Evolutionary conservation across 2,797 vertebrate species (phyloP).

Genomic region (Phalloptychus januarius): DNA sequence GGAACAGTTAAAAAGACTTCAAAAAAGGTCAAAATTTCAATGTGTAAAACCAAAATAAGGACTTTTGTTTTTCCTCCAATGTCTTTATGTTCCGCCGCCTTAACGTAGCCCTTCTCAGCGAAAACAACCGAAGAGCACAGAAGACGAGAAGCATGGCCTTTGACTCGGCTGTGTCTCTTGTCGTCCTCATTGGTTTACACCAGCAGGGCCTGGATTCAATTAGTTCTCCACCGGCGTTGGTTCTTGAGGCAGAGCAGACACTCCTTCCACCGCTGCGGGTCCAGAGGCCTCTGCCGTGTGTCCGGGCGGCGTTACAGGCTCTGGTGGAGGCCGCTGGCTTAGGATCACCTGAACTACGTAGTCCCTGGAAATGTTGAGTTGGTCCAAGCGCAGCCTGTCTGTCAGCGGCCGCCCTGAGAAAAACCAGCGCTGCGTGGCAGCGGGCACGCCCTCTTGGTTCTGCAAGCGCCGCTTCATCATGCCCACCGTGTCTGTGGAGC

Average conservation of each 20-base stretch:
- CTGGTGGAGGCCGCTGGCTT: slow-evolving; percentile 86
- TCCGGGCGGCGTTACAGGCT: slow-evolving; percentile 39
- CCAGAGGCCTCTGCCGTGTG: slow-evolving; percentile 46
- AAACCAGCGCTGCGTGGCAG: slow-evolving; percentile 93
- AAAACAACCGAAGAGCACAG: slow-evolving; percentile 28
- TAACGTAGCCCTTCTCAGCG: slow-evolving; percentile 35
- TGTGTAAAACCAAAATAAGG: slow-evolving; percentile 65
- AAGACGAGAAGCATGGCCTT: slow-evolving; percentile 15
- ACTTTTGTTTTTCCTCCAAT: slow-evolving; percentile 62
- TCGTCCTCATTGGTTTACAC: slow-evolving; percentile 29
- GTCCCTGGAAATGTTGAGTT: slow-evolving; percentile 98
- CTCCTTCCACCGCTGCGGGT: slow-evolving; percentile 35
- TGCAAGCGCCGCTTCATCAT: slow-evolving; percentile 96
- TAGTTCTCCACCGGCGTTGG: slow-evolving; percentile 91
- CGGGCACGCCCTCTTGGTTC: slow-evolving; percentile 87
- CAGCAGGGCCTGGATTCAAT: slow-evolving; percentile 39
- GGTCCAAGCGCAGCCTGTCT: slow-evolving; percentile 95
- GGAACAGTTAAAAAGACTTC: slow-evolving; percentile 76
- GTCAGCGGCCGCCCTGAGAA: slow-evolving; percentile 96
- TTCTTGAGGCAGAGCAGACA: slow-evolving; percentile 71
- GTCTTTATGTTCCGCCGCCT: slow-evolving; percentile 41
- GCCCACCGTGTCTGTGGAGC: slow-evolving; percentile 92
- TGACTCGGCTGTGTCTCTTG: slow-evolving; percentile 32
- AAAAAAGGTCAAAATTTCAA: slow-evolving; percentile 63
- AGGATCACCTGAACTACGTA: slow-evolving; percentile 99